Base-by-base conservation (phyloP, 1,140 invertebrate species). In the Drosophila tani region DNA sequence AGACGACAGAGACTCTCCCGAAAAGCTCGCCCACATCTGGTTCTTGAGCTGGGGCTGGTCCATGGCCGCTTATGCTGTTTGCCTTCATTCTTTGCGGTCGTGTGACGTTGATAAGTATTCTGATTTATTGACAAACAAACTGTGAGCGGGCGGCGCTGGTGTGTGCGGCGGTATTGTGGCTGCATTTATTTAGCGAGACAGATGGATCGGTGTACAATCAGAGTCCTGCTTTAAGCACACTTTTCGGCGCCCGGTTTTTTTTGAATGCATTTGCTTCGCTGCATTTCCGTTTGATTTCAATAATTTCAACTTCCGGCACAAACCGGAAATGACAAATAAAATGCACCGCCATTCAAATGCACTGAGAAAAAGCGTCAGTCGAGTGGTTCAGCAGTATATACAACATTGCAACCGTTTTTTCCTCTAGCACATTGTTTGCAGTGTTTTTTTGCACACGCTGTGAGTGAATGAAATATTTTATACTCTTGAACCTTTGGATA, bases 71-170 rank as follows among this genome's bases (percentile, higher is more conserved):
- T 82, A 65, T 88, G 69, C 69, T 87, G 71, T 87, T 88, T 88
- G 76, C 71, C 67, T 77, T 50, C 68, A 88, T 66, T 84, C 81
- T 88, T 87, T 88, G 81, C 70, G 84, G 81, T 83, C 81, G 66
- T 73, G 70, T 78, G 83, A 86, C 83, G 83, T 77, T 83, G 84
- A 87, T 87, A 87, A 87, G 84, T 87, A 81, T 88, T 87, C 84
- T 87, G 84, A 87, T 87, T 87, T 88, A 87, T 87, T 87, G 85
- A 81, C 84, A 87, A 88, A 84, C 84, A 83, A 88, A 87, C 81
- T 75, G 76, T 55, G 55, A 27, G 47, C 40, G 19, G 32, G 32
- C 29, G n/a, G n/a, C 24, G 47, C 55, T 11, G 35, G 55, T 51
- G 45, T 66, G 73, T 57, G 46, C 49, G 58, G 19, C 32, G 49